phyloP scores from a whole-genome alignment of 2,888 invertebrate species.

The Agrotis ipsilon region DNA sequence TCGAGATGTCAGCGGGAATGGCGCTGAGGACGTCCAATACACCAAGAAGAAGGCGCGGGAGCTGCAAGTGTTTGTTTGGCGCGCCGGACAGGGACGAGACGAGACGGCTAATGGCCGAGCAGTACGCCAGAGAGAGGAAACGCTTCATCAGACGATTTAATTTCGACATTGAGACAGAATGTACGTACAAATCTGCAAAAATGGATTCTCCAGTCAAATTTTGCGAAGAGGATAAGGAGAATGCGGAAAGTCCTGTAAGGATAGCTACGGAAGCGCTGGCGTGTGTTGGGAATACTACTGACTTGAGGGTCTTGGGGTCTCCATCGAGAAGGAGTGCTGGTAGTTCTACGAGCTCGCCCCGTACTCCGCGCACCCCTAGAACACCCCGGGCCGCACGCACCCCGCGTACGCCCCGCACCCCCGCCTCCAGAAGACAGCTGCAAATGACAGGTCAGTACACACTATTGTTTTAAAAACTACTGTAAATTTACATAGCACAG shows the following conservation, averaged over 20 bases:
- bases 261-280: conserved; percentile 84
- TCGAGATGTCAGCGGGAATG: conserved; percentile 83
- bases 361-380: conserved; percentile 83
- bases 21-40: conserved; percentile 82
- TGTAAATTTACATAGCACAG: conserved; percentile 34
- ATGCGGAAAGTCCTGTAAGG: conserved; percentile 79
- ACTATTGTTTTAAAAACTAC: conserved; percentile 47
- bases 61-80: conserved; percentile 92
- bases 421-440: conserved; percentile 88
- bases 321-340: conserved; percentile 81
- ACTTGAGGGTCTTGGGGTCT: conserved; percentile 83
- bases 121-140: conserved; percentile 90
- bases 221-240: conserved; percentile 84
- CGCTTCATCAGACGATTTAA: conserved; percentile 92
- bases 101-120: conserved; percentile 91
- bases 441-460: conserved; percentile 89
- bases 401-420: conserved; percentile 86
- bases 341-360: conserved; percentile 82
- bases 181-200: conserved; percentile 81
- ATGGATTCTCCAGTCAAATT: conserved; percentile 88
- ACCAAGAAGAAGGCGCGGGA: conserved; percentile 84
- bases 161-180: conserved; percentile 90
- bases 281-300: conserved; percentile 86
- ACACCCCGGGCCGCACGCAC: conserved; percentile 87
- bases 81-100: conserved; percentile 91